Percentiles rank a stretch among this genome's conserved stretches.
phyloP scores from a whole-genome alignment of 2,113 vertebrate genomes.

The Pygoscelis adeliae region DNA sequence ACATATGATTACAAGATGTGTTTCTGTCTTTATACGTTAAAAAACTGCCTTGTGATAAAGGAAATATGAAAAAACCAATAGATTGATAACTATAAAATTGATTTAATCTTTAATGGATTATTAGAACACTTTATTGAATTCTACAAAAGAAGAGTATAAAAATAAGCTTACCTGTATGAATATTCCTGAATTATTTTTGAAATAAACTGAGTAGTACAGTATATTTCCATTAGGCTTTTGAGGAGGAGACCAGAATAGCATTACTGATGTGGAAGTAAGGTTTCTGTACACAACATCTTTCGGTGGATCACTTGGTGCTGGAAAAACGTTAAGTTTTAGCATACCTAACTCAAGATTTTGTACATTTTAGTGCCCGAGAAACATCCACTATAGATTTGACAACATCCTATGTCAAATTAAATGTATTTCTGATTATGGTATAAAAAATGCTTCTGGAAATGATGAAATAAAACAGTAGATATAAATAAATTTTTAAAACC shows the following conservation, averaged over 20 bases:
- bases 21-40: neutral
- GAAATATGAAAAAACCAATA: neutral
- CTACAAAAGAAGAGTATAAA: neutral
- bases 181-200: slow-evolving; percentile 75
- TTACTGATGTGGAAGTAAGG: slow-evolving; percentile 82
- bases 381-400: neutral
- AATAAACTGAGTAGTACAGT: slow-evolving; percentile 86
- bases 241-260: slow-evolving; percentile 86
- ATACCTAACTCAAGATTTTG: neutral
- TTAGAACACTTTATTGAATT: neutral
- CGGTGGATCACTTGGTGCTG: slow-evolving; percentile 88
- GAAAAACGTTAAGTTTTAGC: slow-evolving; percentile 33
- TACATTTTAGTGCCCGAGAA: neutral
- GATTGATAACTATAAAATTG: neutral
- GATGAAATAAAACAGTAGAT: neutral
- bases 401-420: neutral
- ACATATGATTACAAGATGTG: neutral
- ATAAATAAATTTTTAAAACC: neutral
- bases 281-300: slow-evolving; percentile 83
- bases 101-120: neutral
- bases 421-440: neutral
- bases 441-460: neutral
- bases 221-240: slow-evolving; percentile 88
- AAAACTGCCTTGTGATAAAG: neutral
- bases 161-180: slow-evolving; percentile 81